A percentile compares a stretch with the other conserved stretches of the same genome.
These are phyloP conservation scores for Eurystomus glaucurus DNA, from an alignment of 2,797 vertebrate genomes.

Conservation along the genomic window DNA sequence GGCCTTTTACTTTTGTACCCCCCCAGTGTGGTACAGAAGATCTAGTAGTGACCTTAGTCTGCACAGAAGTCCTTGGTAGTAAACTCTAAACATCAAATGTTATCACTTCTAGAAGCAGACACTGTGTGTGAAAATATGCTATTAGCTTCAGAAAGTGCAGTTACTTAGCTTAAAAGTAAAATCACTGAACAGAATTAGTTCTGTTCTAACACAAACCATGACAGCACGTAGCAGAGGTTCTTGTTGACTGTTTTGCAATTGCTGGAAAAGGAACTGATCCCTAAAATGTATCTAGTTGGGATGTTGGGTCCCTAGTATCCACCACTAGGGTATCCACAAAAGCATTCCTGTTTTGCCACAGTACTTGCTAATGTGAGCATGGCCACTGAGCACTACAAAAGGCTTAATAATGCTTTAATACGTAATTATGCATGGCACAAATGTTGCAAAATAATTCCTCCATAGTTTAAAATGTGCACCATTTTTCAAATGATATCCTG, in stretches of 20 bases:
- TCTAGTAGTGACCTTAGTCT: no score
- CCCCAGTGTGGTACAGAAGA: no score
- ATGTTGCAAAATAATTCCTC: background rate
- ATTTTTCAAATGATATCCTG: background rate
- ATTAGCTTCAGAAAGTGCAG: no score
- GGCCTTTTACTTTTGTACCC: no score
- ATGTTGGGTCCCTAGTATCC: background rate
- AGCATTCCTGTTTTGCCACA: background rate
- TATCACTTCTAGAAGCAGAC: no score
- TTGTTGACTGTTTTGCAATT: background rate
- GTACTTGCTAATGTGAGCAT: background rate
- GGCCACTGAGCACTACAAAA: background rate
- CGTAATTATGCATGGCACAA: background rate
- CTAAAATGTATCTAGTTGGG: background rate
- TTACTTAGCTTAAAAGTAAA: no score
- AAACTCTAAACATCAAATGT: no score
- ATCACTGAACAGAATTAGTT: no score
- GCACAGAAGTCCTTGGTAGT: no score
- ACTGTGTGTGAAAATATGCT: no score
- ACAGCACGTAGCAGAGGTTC: background rate
- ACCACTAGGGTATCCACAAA: background rate
- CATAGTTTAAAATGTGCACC: fast-evolving
- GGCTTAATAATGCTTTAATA: background rate
- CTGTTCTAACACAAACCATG: no score
- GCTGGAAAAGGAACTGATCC: background rate